phyloP scores from a whole-genome alignment of 2,113 vertebrate genomes.

The Platycercus adscitus region DNA sequence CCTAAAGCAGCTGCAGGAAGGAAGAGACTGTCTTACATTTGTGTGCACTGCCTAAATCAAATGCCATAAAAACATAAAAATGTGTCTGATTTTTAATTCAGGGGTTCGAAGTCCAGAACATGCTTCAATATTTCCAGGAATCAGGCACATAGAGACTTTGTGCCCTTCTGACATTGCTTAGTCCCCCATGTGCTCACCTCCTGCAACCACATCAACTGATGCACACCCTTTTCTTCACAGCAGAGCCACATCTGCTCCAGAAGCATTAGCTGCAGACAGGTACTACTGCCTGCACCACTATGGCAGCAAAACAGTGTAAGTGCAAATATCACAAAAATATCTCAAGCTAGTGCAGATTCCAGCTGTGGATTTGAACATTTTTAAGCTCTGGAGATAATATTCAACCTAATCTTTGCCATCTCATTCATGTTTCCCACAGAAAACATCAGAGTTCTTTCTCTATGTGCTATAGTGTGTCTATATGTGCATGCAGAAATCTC shows the following conservation, averaged over 20 bases:
- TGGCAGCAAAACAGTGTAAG: background rate
- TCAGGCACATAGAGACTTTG: background rate
- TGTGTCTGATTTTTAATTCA: background rate
- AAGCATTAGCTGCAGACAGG: background rate
- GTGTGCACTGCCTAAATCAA: background rate
- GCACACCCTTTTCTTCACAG: background rate
- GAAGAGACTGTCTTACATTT: background rate
- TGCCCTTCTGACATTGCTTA: background rate
- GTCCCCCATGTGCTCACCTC: background rate
- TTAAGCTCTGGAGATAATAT: background rate
- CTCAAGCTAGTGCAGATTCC: background rate
- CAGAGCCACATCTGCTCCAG: background rate
- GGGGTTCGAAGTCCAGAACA: background rate
- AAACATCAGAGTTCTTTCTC: background rate
- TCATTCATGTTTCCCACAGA: background rate
- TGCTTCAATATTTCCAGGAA: background rate
- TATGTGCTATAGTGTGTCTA: background rate
- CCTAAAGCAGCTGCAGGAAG: background rate
- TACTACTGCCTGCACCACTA: fast-evolving
- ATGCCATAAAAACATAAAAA: background rate
- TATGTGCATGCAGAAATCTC: background rate
- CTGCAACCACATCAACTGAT: background rate
- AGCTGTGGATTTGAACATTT: background rate
- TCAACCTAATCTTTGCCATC: background rate
- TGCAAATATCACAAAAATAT: background rate